Evolutionary conservation across 2,888 invertebrate genomes (phyloP), one percentile per base, ranked within the genome.

Genomic region (Lordiphosa andalusiaca): DNA sequence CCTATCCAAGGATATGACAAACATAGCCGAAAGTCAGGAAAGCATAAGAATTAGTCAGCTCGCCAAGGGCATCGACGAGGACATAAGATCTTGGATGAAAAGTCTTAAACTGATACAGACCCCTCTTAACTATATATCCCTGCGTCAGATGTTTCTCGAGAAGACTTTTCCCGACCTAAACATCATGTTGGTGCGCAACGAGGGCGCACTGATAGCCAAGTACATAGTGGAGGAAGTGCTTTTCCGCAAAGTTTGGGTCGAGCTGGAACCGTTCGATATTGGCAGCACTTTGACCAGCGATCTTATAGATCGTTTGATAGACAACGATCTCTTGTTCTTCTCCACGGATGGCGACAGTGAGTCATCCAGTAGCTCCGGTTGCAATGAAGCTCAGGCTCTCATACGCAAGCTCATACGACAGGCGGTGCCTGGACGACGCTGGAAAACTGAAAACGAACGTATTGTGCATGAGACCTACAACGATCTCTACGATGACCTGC

Each of bases 1-100:
- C 6, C 91, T 94, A 10, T 89, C 91, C 4, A 91, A 92, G 57
- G 92, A 93, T 10, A 90, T 93, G 64, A 91, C 93, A 19, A 90
- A 91, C 65, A 90, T 91, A 2, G 92, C 93, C 0, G 91, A 92
- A 12, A 87, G 90, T 13, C 90, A 92, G 64, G 92, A 93, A 0
- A 87, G 90, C 7, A 72, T 87, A 3, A 91, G 92, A 59, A 90
- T 94, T 12, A 83, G 90, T n/a, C 84, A 89, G 4, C 67, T 92
- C 41, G 93, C 93, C 0, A 88, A 89, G 5, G 90, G 91, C 70
- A 91, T 93, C 37, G 93, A 94, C 68, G 86, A 88, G 59, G 90
- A 92, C 47, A 81, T 85, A 21, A 38, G 65, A 6, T 67, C 65
- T 5, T 86, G 87, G 86, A 46, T 87, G 10, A 63, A 82, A 0